Percentiles rank a stretch among this genome's conserved stretches.
Evolutionary conservation across 2,113 vertebrate genomes (phyloP).

Genomic region (Pachyramphus minor): DNA sequence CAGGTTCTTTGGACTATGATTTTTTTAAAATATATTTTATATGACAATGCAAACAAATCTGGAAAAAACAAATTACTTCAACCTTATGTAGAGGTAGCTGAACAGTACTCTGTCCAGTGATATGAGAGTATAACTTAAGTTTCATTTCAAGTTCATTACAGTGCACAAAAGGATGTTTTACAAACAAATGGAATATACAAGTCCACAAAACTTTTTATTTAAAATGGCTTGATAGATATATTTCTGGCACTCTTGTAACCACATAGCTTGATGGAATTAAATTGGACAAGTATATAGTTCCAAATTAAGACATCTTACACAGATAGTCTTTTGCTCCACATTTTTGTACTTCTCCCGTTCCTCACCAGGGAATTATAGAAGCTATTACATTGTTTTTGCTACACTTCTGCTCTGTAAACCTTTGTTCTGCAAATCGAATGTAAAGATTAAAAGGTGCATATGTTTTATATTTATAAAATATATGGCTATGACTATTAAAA

Average conservation of each 20-base stretch:
- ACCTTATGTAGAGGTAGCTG: slow-evolving; percentile 74
- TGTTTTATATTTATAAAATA: slow-evolving; percentile 45
- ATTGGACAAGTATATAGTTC: slow-evolving; percentile 34
- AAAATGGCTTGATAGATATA: slow-evolving; percentile 59
- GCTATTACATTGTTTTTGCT: slow-evolving; percentile 60
- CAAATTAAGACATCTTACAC: slow-evolving; percentile 54
- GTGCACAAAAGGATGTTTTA: slow-evolving; percentile 67
- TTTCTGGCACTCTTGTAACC: slow-evolving; percentile 57
- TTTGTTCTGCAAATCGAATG: slow-evolving; percentile 63
- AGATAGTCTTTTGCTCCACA: slow-evolving; percentile 33
- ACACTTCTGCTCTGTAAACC: slow-evolving; percentile 75
- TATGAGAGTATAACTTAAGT: slow-evolving; percentile 54
- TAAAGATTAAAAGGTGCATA: slow-evolving; percentile 45
- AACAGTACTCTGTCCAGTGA: slow-evolving; percentile 59
- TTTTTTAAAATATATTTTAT: slow-evolving; percentile 47
- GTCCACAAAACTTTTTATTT: slow-evolving; percentile 48
- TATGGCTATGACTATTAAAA: slow-evolving; percentile 63
- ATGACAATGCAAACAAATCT: slow-evolving; percentile 54
- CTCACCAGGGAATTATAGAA: slow-evolving; percentile 47
- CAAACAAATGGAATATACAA: slow-evolving; percentile 62
- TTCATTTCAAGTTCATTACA: slow-evolving; percentile 70
- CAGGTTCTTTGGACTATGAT: slow-evolving; percentile 62
- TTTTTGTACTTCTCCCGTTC: slow-evolving; percentile 21
- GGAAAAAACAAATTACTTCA: slow-evolving; percentile 58
- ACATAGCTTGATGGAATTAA: slow-evolving; percentile 43